Percentiles rank a stretch among this genome's conserved stretches.
phyloP scores from a whole-genome alignment of 2,113 vertebrate species.

The Melanotaenia duboulayi region DNA sequence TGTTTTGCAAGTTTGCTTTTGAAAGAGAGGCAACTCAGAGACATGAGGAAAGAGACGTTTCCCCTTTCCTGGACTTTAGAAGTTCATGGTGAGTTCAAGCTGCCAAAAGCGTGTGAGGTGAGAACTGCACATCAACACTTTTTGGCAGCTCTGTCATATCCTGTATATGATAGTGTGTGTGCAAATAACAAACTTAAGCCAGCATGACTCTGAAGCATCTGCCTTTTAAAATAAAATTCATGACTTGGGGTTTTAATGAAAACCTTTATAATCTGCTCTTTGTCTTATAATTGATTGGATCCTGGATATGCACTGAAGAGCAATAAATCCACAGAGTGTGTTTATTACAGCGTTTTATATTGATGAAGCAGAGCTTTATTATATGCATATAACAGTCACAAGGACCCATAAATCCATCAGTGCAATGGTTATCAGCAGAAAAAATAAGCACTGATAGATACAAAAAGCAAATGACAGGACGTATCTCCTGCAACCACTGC shows the following conservation, averaged over 20 bases:
- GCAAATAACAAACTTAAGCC: conserved; percentile 46
- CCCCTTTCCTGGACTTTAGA: conserved; percentile 53
- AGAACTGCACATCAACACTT: conserved; percentile 40
- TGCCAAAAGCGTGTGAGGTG: conserved; percentile 38
- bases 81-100: conserved; percentile 72
- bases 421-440: conserved; percentile 48
- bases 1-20: conserved; percentile 62
- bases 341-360: conserved; percentile 18
- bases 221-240: conserved; percentile 26
- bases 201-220: conserved; percentile 3
- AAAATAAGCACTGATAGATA: conserved; percentile 21
- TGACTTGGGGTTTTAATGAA: conserved; percentile 30
- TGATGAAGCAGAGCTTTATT: conserved; percentile 20
- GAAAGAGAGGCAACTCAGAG: conserved; percentile 50
- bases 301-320: conserved; percentile 20
- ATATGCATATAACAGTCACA: conserved; percentile 29
- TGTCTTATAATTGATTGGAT: conserved; percentile 28
- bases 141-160: conserved; percentile 45
- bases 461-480: conserved; percentile 14
- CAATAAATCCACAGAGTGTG: conserved; percentile 9
- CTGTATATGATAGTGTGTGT: conserved; percentile 45
- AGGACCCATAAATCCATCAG: conserved; percentile 40
- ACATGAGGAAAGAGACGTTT: conserved; percentile 66
- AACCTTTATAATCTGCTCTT: conserved; percentile 30
- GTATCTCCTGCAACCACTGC: conserved; percentile 16